Conservation (phyloP, 2,888 invertebrate genomes). For the Melangyna quadrimaculata region DNA sequence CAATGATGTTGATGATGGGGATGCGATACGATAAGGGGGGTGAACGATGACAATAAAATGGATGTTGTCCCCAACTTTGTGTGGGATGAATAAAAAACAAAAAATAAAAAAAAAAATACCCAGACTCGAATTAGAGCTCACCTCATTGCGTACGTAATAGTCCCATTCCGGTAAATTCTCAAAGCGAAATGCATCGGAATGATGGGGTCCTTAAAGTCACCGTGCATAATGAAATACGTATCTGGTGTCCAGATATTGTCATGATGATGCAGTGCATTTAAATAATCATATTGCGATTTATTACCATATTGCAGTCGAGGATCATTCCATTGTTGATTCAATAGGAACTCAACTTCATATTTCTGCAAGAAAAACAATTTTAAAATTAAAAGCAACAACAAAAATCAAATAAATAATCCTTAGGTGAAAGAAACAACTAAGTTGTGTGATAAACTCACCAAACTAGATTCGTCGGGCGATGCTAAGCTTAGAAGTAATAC, state of each 20-base stretch:
- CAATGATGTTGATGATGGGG: not conserved
- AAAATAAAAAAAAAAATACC: not conserved
- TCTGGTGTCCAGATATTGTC: constrained; percentile 96
- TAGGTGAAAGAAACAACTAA: too few relatives aligned
- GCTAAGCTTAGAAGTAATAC: constrained; percentile 96
- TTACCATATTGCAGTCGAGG: constrained; percentile 94
- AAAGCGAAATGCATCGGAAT: constrained; percentile 96
- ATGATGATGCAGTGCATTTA: constrained; percentile 96
- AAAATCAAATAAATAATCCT: too few relatives aligned
- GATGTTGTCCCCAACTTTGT: not conserved
- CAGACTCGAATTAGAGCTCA: constrained; percentile 78
- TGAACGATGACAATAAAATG: not conserved
- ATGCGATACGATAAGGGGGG: not conserved
- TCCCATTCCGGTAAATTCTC: constrained; percentile 95
- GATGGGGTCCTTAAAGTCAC: constrained; percentile 96
- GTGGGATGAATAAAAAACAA: not conserved
- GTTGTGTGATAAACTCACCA: constrained; percentile 86
- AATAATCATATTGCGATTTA: constrained; percentile 92
- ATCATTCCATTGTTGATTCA: constrained; percentile 97
- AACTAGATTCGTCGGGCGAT: constrained; percentile 97
- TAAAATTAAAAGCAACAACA: too few relatives aligned
- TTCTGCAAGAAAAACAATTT: constrained; percentile 84
- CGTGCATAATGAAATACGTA: constrained; percentile 98
- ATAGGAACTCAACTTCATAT: constrained; percentile 97
- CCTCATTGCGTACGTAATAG: constrained; percentile 96